Evolutionary conservation across 2,888 invertebrate genomes (phyloP).

Genomic region (Ornithoptera priamus): DNA sequence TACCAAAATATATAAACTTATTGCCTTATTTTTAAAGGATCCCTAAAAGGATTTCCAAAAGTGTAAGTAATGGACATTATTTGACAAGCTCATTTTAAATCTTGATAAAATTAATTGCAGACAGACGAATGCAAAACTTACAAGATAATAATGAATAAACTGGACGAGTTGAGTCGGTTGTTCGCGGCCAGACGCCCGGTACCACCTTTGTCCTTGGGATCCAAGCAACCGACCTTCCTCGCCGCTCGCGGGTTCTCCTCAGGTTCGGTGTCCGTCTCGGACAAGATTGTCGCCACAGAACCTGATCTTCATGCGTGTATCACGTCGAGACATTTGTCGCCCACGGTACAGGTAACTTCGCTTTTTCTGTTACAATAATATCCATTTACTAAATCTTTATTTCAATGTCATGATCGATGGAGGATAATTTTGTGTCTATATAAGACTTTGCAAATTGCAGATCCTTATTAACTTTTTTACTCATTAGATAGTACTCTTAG

Average conservation of each 20-base stretch:
- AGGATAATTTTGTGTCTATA: too few species aligned
- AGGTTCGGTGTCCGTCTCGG: conserved; percentile 52
- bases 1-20: too few species aligned
- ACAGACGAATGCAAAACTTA: conserved; percentile 65
- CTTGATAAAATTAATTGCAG: conserved; percentile 38
- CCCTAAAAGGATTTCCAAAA: too few species aligned
- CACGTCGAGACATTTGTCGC: conserved; percentile 29
- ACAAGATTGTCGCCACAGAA: conserved; percentile 60
- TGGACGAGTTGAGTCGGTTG: conserved; percentile 61
- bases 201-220: conserved; percentile 29
- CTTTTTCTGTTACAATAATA: neutral
- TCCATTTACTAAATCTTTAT: neutral
- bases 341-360: conserved; percentile 29
- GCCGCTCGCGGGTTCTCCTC: conserved; percentile 30
- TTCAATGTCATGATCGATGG: too few species aligned
- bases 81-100: neutral
- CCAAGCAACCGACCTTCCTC: conserved; percentile 29
- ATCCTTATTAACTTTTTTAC: too few species aligned
- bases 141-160: conserved; percentile 68
- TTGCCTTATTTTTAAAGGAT: too few species aligned
- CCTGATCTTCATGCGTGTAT: conserved; percentile 32
- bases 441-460: too few species aligned
- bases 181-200: conserved; percentile 42
- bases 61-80: neutral
- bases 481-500: too few species aligned